A percentile compares a stretch with the other conserved stretches of the same genome.
Evolutionary conservation across 2,797 vertebrate species (phyloP).

Genomic region (Vespertilio murinus): DNA sequence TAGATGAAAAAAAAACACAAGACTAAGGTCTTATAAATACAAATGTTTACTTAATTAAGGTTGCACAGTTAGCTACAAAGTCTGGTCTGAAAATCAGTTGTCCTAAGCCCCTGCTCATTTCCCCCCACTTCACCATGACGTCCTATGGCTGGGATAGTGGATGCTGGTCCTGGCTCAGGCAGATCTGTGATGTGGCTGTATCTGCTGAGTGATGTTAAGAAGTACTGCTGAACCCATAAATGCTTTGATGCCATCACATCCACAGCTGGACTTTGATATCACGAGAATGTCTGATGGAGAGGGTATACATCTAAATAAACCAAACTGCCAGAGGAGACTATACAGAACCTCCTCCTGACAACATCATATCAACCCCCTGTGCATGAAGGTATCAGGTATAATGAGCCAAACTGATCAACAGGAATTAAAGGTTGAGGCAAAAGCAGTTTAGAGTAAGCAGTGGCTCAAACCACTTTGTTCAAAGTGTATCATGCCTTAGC

Average conservation of each 20-base stretch:
- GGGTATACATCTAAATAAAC: not conserved
- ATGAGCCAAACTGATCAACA: not conserved
- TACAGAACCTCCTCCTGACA: not conserved
- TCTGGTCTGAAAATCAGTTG: not conserved
- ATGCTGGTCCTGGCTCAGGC: not conserved
- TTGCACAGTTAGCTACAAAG: not conserved
- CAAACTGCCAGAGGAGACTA: not conserved
- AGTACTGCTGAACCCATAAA: not conserved
- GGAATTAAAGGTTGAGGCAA: not conserved
- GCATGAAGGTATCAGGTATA: not conserved
- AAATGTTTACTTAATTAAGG: not conserved
- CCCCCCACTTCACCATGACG: not conserved
- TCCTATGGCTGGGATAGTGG: not conserved
- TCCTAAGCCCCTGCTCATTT: not conserved
- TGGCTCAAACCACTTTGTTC: not conserved
- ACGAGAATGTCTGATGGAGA: not conserved
- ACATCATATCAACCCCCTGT: not conserved
- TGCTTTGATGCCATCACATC: not conserved
- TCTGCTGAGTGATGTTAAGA: not conserved
- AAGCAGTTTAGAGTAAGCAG: not conserved
- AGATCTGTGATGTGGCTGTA: not conserved
- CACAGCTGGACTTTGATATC: not conserved
- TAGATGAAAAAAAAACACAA: slow-evolving; percentile 2
- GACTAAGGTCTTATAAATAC: not conserved
- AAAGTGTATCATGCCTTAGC: not conserved